phyloP scores from a whole-genome alignment of 2,888 invertebrate species.

The Drosophila conformis region DNA sequence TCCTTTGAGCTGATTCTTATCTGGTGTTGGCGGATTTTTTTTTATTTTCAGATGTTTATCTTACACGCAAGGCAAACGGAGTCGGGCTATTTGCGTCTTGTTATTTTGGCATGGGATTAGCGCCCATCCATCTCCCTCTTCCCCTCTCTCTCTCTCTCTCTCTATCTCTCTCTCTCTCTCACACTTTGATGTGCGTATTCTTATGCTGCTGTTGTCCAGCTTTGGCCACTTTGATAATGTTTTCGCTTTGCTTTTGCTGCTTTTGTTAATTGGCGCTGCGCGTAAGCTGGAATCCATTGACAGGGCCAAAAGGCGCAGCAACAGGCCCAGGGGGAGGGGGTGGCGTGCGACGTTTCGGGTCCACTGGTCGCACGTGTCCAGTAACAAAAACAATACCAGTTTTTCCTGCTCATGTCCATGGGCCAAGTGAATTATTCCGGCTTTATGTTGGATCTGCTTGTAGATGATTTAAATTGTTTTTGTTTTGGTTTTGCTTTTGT shows the following conservation, averaged over 20 bases:
- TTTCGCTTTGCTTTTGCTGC: constrained; percentile 43
- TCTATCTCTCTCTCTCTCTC: not conserved
- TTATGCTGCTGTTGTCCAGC: constrained; percentile 9
- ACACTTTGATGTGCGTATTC: constrained; percentile 11
- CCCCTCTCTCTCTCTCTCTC: not conserved
- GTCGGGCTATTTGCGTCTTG: constrained; percentile 11
- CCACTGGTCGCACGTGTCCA: constrained; percentile 41
- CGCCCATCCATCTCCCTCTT: not conserved
- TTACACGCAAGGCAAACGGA: constrained; percentile 40
- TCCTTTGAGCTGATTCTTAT: constrained; percentile 36
- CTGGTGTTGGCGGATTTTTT: constrained; percentile 6
- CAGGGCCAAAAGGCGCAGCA: constrained; percentile 2
- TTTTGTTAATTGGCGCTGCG: constrained; percentile 57
- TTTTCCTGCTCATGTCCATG: constrained; percentile 22
- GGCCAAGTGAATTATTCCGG: constrained; percentile 35
- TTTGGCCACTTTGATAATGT: constrained; percentile 44
- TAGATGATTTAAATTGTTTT: constrained; percentile 28
- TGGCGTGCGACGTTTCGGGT: constrained; percentile 7
- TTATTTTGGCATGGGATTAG: constrained; percentile 5
- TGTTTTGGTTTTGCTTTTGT: not conserved
- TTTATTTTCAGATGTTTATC: constrained; percentile 27
- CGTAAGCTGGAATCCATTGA: constrained; percentile 34
- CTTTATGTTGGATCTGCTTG: constrained; percentile 29
- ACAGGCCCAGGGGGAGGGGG: not conserved
- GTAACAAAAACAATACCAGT: constrained; percentile 28